Percentiles rank a stretch among this genome's conserved stretches.
Evolutionary conservation across 1,140 invertebrate genomes (phyloP).

Genomic region (Megathymus violae): DNA sequence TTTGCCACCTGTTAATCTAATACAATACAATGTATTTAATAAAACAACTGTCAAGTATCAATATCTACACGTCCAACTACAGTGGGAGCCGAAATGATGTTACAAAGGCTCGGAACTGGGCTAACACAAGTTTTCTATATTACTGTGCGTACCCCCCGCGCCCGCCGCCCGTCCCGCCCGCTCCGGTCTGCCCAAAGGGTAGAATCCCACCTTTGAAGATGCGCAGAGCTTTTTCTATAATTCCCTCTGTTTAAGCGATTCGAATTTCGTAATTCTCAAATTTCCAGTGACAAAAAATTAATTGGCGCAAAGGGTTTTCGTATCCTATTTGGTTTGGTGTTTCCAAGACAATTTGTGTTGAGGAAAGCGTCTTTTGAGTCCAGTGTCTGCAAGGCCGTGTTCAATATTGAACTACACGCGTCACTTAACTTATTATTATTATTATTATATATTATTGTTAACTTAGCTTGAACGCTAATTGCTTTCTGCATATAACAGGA

Average conservation of each 20-base stretch:
- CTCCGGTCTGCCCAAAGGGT: constrained; percentile 64
- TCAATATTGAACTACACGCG: too few species aligned
- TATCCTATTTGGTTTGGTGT: constrained; percentile 44
- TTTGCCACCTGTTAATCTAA: too few species aligned
- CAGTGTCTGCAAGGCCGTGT: not conserved
- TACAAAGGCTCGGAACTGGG: constrained; percentile 82
- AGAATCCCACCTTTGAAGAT: constrained; percentile 78
- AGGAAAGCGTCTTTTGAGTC: not conserved
- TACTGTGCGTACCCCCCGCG: constrained; percentile 69
- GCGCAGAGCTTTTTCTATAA: constrained; percentile 81
- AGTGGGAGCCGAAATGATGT: constrained; percentile 79
- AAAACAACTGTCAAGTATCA: constrained; percentile 48
- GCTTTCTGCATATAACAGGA: too few species aligned
- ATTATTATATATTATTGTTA: too few species aligned
- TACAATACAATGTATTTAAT: constrained; percentile 8
- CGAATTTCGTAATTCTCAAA: constrained; percentile 80
- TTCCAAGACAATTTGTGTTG: not conserved
- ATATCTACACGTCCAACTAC: constrained; percentile 39
- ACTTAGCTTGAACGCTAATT: too few species aligned
- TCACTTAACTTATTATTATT: too few species aligned
- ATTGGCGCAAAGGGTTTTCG: constrained; percentile 73
- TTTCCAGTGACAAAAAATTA: constrained; percentile 78
- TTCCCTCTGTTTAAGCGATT: constrained; percentile 78
- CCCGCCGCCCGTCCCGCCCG: too few species aligned
- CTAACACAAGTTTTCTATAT: constrained; percentile 84